Evolutionary conservation across 2,797 vertebrate genomes (phyloP).

Genomic region (Pangasius larnaudii): DNA sequence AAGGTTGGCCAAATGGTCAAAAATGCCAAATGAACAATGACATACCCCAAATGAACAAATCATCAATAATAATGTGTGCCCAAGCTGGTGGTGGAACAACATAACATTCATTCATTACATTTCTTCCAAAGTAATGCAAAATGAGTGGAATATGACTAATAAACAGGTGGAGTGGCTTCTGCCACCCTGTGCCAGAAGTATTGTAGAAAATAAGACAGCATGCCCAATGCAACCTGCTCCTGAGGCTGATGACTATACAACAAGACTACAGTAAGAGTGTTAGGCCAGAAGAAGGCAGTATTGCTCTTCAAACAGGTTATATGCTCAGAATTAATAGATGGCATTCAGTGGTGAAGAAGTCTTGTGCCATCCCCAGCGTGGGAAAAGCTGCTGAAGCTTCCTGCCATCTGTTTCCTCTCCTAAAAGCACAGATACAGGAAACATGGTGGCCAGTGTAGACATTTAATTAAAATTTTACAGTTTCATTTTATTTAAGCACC

Average conservation of each 20-base stretch:
- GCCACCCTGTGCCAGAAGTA: constrained; percentile 3
- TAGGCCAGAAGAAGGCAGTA: constrained; percentile 76
- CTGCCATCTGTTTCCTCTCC: constrained; percentile 42
- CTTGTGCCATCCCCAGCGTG: constrained; percentile 24
- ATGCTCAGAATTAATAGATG: constrained; percentile 4
- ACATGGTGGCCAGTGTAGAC: background rate
- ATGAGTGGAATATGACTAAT: background rate
- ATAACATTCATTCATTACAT: too few species aligned
- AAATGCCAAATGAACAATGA: background rate
- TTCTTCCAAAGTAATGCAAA: background rate
- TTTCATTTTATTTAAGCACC: constrained; percentile 8
- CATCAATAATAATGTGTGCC: background rate
- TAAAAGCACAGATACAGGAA: constrained; percentile 11
- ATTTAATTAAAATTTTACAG: constrained; percentile 2
- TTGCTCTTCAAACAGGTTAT: constrained; percentile 68
- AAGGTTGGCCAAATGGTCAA: background rate
- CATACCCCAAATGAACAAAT: background rate
- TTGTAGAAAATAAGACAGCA: background rate
- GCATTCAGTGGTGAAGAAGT: background rate
- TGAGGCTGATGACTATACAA: background rate
- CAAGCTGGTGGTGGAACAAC: background rate
- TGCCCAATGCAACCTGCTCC: background rate
- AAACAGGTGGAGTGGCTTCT: background rate
- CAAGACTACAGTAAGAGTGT: constrained; percentile 28
- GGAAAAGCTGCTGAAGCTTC: constrained; percentile 36